These are phyloP conservation scores for Maconellicoccus hirsutus DNA, from an alignment of 1,140 invertebrate genomes.

Conservation along the genomic window DNA sequence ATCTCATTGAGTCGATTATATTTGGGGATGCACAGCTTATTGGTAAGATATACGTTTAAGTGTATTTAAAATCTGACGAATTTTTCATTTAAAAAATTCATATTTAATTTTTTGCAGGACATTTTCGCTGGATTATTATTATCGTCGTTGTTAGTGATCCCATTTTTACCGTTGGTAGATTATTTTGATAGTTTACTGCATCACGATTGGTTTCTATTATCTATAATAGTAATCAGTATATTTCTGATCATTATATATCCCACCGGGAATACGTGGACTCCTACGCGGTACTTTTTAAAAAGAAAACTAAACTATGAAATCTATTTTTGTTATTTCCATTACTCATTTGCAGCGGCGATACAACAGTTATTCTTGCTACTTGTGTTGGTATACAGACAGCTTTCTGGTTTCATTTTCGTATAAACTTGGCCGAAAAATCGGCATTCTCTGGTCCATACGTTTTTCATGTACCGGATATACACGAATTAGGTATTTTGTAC, in stretches of 20 bases:
- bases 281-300: slow-evolving; percentile 48
- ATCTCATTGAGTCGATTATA: slow-evolving; percentile 77
- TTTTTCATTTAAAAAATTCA: not conserved
- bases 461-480: slow-evolving; percentile 63
- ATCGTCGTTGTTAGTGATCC: slow-evolving; percentile 51
- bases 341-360: slow-evolving; percentile 58
- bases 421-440: slow-evolving; percentile 50
- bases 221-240: slow-evolving; percentile 50
- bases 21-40: slow-evolving; percentile 81
- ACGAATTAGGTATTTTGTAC: slow-evolving; percentile 42
- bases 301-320: not conserved
- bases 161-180: slow-evolving; percentile 62
- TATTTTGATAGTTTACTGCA: slow-evolving; percentile 53
- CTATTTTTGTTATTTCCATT: slow-evolving; percentile 26
- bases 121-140: slow-evolving; percentile 59
- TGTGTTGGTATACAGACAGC: slow-evolving; percentile 64
- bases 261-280: slow-evolving; percentile 60
- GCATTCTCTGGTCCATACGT: slow-evolving; percentile 49
- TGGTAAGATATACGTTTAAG: slow-evolving; percentile 40
- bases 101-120: slow-evolving; percentile 46
- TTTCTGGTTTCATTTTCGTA: slow-evolving; percentile 72
- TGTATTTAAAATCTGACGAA: slow-evolving; percentile 23
- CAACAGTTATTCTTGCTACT: slow-evolving; percentile 68
- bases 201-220: slow-evolving; percentile 48
- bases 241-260: slow-evolving; percentile 58